Conservation (phyloP, 2,797 vertebrate species). For the Crocidura indochinensis region DNA sequence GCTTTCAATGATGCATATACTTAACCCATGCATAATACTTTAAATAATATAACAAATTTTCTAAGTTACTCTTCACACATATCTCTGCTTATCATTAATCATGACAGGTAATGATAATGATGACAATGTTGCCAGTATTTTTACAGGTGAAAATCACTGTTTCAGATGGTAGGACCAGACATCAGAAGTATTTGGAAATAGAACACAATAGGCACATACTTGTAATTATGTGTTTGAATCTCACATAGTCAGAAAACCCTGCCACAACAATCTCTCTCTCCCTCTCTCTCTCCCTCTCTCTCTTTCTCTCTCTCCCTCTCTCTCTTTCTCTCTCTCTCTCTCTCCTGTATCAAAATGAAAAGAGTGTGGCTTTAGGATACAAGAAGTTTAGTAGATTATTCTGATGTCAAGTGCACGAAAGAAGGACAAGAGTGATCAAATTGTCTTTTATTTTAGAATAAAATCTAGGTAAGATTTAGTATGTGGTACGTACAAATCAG, state of each 20-base stretch:
- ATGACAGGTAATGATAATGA: neutral
- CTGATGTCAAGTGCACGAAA: neutral
- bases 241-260: no score
- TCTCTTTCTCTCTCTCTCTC: no score
- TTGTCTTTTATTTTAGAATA: constrained; percentile 4
- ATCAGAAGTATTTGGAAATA: neutral
- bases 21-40: constrained; percentile 16
- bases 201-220: no score
- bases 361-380: neutral
- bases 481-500: no score
- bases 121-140: neutral
- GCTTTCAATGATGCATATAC: neutral
- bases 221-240: no score
- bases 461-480: no score
- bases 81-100: neutral
- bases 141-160: neutral
- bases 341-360: neutral
- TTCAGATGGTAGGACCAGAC: neutral
- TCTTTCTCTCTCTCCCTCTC: no score
- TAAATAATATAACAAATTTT: neutral
- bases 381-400: neutral
- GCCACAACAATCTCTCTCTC: no score
- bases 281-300: no score
- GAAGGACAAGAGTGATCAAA: neutral
- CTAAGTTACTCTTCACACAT: neutral